phyloP scores from a whole-genome alignment of 1,140 invertebrate genomes.

The Aphaenogaster ashmeadi region DNA sequence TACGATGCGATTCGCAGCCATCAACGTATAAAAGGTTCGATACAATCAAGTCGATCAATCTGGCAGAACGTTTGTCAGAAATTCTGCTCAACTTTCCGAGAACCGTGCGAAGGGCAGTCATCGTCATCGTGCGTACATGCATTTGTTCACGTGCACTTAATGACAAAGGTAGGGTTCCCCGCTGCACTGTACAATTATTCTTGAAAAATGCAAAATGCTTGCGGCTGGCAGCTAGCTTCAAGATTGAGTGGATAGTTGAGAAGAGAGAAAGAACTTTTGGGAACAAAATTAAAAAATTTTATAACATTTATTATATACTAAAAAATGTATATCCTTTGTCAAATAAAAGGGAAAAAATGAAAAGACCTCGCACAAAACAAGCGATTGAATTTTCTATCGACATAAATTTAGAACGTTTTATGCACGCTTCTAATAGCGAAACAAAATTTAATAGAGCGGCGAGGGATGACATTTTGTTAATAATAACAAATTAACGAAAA shows the following conservation, averaged over 20 bases:
- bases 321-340: neutral
- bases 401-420: neutral
- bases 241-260: neutral
- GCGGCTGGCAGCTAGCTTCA: neutral
- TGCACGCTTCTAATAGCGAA: neutral
- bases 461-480: neutral
- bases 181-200: slow-evolving; percentile 78
- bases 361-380: neutral
- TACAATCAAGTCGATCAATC: neutral
- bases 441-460: neutral
- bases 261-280: neutral
- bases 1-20: neutral
- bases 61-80: neutral
- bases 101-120: neutral
- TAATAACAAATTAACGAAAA: neutral
- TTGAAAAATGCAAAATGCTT: slow-evolving; percentile 81
- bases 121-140: slow-evolving; percentile 70
- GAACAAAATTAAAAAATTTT: neutral
- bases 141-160: slow-evolving; percentile 81
- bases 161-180: slow-evolving; percentile 73
- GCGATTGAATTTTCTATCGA: neutral
- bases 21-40: neutral
- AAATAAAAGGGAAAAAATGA: neutral
- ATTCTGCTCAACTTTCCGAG: neutral
- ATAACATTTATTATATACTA: neutral